phyloP scores from a whole-genome alignment of 2,888 invertebrate species.

The Caenorhabditis imperialis region DNA sequence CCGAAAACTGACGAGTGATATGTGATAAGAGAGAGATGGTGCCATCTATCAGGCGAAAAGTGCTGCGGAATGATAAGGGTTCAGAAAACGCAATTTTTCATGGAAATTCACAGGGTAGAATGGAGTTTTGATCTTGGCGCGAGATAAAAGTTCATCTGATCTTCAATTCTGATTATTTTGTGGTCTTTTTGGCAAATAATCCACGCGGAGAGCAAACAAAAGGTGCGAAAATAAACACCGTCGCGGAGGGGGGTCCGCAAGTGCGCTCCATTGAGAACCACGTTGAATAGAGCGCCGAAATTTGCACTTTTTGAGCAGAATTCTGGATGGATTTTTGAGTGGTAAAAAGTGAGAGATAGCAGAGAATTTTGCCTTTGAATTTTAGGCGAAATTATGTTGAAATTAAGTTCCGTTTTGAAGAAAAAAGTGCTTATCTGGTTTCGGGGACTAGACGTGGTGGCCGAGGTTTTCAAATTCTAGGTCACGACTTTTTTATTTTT shows the following conservation, averaged over 20 bases:
- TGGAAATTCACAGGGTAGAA: constrained; percentile 3
- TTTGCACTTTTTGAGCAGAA: neutral
- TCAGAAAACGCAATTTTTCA: constrained; percentile 6
- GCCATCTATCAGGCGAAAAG: constrained; percentile 45
- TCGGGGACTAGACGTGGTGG: constrained; percentile 6
- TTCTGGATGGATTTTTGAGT: too few species aligned
- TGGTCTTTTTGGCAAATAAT: constrained; percentile 30
- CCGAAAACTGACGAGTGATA: neutral
- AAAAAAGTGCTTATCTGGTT: too few species aligned
- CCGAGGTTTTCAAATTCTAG: neutral
- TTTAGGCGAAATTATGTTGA: too few species aligned
- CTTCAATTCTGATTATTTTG: constrained; percentile 1
- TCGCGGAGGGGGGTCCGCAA: neutral
- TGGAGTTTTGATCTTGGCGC: too few species aligned
- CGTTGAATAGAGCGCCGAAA: too few species aligned
- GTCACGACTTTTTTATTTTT: constrained; percentile 6
- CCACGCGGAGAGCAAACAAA: constrained; percentile 17
- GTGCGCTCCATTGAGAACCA: constrained; percentile 14
- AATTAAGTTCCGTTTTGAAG: too few species aligned
- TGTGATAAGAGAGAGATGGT: constrained; percentile 28
- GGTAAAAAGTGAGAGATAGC: too few species aligned
- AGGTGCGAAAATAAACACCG: constrained; percentile 36
- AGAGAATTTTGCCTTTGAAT: too few species aligned
- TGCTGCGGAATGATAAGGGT: constrained; percentile 10
- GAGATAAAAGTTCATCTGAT: constrained; percentile 19